Evolutionary conservation across 2,113 vertebrate genomes (phyloP), one percentile per base, ranked within the genome.

Genomic region (Nerophis ophidion): DNA sequence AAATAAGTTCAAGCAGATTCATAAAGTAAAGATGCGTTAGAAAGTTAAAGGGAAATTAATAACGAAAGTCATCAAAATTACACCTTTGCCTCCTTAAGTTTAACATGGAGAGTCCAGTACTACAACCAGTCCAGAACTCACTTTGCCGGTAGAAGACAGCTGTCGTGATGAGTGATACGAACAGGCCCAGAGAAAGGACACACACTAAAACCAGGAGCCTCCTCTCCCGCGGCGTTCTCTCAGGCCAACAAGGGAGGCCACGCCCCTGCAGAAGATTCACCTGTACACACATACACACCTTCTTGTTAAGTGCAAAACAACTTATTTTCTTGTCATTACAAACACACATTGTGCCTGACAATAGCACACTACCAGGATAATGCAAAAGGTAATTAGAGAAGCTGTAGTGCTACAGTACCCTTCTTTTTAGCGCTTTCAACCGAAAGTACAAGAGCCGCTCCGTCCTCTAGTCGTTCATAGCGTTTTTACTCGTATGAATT

Each of bases 121-220:
- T 6, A 26, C 33, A 51, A 34, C 1, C 12, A 55, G 17, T 12
- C 7, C 17, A 1, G 2, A 8, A 91, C 95, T 94, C 88, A 98
- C 95, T 81, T 68, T 86, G 82, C 74, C 56, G 86, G 84, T 94
- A 95, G 84, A 93, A 93, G 65, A 95, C 56, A 16, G 90, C 72
- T 17, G 94, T 80, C 0, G 87, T 85, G 49, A 92, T 76, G 63
- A 95, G 59, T 35, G 90, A 92, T 0, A 91, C 78, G 6, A 90
- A 70, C 42, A 97, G 71, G 42, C 89, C 83, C 0, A 77, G 57
- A 0, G 58, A 86, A 60, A 96, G 77, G 5, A 90, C 8, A 0
- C 68, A 89, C 70, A 90, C 80, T 52, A 92, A 17, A 8, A 89
- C 70, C 69, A 93, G 47, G 7, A 97, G 90, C 66, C 75, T 87